phyloP scores from a whole-genome alignment of 2,797 vertebrate genomes.

The Petrocephalus sullivani region DNA sequence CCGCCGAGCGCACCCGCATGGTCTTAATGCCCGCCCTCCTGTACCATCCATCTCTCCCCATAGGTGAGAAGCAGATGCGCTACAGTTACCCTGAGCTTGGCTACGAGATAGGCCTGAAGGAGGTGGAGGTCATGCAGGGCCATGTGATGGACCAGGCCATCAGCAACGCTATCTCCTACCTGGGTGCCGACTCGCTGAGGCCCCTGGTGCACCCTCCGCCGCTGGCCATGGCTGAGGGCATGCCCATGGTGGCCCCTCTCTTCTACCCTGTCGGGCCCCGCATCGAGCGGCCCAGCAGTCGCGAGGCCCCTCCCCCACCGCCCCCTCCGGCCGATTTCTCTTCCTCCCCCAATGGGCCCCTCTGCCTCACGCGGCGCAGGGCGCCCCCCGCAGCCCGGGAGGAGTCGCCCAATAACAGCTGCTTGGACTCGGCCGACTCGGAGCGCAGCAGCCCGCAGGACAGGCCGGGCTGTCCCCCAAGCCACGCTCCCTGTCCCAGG shows the following conservation, averaged over 20 bases:
- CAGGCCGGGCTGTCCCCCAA: slow-evolving; percentile 64
- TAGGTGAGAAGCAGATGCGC: slow-evolving; percentile 91
- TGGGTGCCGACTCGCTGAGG: slow-evolving; percentile 81
- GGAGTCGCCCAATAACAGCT: slow-evolving; percentile 89
- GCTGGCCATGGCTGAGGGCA: slow-evolving; percentile 82
- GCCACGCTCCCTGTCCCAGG: slow-evolving; percentile 69
- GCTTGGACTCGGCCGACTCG: slow-evolving; percentile 89
- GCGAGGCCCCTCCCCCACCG: slow-evolving; percentile 67
- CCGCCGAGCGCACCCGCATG: neutral
- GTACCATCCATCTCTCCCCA: slow-evolving; percentile 17
- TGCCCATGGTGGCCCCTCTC: slow-evolving; percentile 86
- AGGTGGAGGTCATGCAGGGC: slow-evolving; percentile 84
- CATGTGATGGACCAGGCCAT: slow-evolving; percentile 98
- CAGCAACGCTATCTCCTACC: slow-evolving; percentile 86
- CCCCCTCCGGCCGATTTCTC: slow-evolving; percentile 69
- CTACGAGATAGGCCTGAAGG: slow-evolving; percentile 85
- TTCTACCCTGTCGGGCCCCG: slow-evolving; percentile 80
- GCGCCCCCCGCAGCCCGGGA: slow-evolving; percentile 71
- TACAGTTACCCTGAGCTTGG: slow-evolving; percentile 83
- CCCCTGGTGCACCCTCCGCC: slow-evolving; percentile 84
- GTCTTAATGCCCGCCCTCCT: neutral
- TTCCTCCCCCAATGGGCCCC: slow-evolving; percentile 79
- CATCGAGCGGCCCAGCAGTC: slow-evolving; percentile 80
- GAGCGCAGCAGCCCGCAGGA: slow-evolving; percentile 95
- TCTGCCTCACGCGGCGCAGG: slow-evolving; percentile 77